Conservation (phyloP, 2,113 vertebrate species). For the Montifringilla adamsi region DNA sequence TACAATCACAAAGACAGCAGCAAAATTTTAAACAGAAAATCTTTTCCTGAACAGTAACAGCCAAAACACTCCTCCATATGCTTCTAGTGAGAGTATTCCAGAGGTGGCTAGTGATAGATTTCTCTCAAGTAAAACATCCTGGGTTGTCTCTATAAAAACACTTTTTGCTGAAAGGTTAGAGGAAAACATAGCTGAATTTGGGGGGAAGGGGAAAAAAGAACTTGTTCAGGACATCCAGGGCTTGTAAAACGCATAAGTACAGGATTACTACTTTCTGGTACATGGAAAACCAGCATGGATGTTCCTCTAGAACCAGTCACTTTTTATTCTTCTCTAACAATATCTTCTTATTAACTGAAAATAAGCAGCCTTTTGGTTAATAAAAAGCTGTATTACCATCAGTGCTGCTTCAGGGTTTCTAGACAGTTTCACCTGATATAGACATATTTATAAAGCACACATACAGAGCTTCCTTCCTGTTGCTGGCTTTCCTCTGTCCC, state of each 20-base stretch:
- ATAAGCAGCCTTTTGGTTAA: not conserved
- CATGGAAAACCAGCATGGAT: not conserved
- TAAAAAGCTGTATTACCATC: not conserved
- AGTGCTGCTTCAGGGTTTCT: not conserved
- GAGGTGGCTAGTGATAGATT: not conserved
- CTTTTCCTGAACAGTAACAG: not conserved
- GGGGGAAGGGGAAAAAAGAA: not conserved
- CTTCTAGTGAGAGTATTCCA: not conserved
- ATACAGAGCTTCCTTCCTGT: not conserved
- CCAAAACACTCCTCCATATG: not conserved
- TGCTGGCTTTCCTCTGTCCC: not conserved
- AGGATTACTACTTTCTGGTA: not conserved
- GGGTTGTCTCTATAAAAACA: not conserved
- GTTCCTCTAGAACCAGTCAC: not conserved
- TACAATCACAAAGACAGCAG: not conserved
- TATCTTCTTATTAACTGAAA: not conserved
- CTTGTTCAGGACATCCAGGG: not conserved
- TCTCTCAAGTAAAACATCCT: not conserved
- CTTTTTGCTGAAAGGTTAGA: not conserved
- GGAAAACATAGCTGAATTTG: not conserved
- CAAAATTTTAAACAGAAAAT: conserved; percentile 24
- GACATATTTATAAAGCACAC: not conserved
- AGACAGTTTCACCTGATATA: not conserved
- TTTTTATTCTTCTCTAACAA: not conserved
- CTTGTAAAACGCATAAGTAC: not conserved